Conservation (phyloP, 2,113 vertebrate genomes). For the Ploceus nigricollis region DNA sequence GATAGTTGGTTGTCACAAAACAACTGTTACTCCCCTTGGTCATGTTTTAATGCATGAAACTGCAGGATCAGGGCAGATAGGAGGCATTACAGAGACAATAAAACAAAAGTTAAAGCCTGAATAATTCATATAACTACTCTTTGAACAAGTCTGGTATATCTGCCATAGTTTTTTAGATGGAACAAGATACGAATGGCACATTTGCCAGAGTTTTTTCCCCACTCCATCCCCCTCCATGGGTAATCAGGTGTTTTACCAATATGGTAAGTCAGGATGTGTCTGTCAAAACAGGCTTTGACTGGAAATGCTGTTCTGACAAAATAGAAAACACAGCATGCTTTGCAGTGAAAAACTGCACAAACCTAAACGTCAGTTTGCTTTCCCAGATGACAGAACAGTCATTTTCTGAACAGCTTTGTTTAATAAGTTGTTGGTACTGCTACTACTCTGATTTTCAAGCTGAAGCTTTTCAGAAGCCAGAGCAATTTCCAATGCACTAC, state of each 20-base stretch:
- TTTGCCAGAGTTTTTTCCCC: not conserved
- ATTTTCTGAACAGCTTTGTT: conserved; percentile 33
- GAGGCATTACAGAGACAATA: not conserved
- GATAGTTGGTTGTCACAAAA: not conserved
- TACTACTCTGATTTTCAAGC: not conserved
- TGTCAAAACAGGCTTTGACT: not conserved
- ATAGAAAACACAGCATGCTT: not conserved
- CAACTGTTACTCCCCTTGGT: not conserved
- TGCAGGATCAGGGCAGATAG: not conserved
- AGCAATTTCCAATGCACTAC: not conserved
- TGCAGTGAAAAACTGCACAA: not conserved
- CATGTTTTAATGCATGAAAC: not conserved
- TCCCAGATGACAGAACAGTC: not conserved
- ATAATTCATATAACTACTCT: not conserved
- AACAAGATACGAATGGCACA: not conserved
- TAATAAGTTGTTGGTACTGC: conserved; percentile 16
- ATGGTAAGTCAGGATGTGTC: not conserved
- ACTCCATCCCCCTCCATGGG: not conserved
- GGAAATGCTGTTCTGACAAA: not conserved
- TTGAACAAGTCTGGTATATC: not conserved
- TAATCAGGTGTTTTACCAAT: not conserved
- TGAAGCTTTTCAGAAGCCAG: not conserved
- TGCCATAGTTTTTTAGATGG: not conserved
- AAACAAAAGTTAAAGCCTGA: not conserved
- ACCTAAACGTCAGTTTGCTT: not conserved